A percentile compares a stretch with the other conserved stretches of the same genome.
phyloP scores from a whole-genome alignment of 2,113 vertebrate genomes.

The Recurvirostra avosetta region DNA sequence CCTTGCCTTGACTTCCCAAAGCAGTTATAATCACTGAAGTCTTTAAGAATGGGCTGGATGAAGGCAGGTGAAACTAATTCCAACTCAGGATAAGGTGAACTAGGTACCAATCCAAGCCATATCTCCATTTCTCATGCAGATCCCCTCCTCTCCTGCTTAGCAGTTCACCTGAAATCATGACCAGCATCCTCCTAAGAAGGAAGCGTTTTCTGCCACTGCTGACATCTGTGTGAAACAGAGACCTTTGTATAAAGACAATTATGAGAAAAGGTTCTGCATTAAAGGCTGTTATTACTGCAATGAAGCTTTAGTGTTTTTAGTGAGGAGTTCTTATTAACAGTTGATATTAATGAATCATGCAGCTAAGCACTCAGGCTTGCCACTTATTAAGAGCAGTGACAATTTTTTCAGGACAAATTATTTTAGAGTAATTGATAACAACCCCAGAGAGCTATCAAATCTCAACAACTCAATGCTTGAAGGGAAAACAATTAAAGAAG shows the following conservation, averaged over 20 bases:
- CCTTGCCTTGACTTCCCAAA: not conserved
- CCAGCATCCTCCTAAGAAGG: not conserved
- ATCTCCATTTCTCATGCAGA: not conserved
- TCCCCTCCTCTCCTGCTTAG: not conserved
- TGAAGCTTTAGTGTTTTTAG: conserved; percentile 53
- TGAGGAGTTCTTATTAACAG: conserved; percentile 26
- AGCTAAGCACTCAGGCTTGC: not conserved
- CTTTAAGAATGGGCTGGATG: not conserved
- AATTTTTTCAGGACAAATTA: conserved; percentile 39
- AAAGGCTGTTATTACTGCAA: conserved; percentile 39
- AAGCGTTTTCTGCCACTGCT: not conserved
- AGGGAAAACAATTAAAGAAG: conserved; percentile 59
- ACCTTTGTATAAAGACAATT: not conserved
- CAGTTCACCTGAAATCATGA: not conserved
- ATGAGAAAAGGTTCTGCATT: conserved; percentile 31
- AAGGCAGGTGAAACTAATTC: not conserved
- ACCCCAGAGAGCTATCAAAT: conserved; percentile 40
- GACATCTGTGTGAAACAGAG: not conserved
- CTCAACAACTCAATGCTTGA: conserved; percentile 50
- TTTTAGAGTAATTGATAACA: conserved; percentile 54
- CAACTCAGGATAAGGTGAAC: not conserved
- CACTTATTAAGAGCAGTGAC: conserved; percentile 12
- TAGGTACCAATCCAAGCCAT: not conserved
- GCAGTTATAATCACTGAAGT: not conserved
- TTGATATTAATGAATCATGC: conserved; percentile 54